These are phyloP conservation scores for Maniola jurtina DNA, from an alignment of 1,140 invertebrate genomes.

Conservation along the genomic window DNA sequence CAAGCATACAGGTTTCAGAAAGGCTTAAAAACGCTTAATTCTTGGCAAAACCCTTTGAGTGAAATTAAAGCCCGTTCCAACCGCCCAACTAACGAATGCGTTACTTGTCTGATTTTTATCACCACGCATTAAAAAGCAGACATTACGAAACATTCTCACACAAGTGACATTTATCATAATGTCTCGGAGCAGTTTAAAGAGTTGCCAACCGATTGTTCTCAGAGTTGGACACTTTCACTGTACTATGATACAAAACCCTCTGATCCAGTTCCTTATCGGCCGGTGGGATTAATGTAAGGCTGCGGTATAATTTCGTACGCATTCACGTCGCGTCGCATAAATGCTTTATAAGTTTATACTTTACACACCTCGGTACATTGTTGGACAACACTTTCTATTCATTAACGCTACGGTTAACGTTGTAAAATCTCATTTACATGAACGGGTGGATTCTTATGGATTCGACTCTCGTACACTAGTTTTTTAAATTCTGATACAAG, in stretches of 20 bases:
- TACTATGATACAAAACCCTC: constrained; percentile 53
- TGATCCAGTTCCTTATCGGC: constrained; percentile 57
- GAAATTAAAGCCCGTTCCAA: too few species aligned
- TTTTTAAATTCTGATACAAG: too few species aligned
- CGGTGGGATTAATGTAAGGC: constrained; percentile 46
- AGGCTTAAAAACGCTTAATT: not conserved
- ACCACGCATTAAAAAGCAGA: not conserved
- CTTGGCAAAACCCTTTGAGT: too few species aligned
- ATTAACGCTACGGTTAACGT: constrained; percentile 32
- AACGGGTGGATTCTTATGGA: constrained; percentile 4
- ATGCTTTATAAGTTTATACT: constrained; percentile 32
- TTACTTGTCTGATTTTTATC: constrained; percentile 1
- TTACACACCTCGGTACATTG: constrained; percentile 44
- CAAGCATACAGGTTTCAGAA: too few species aligned
- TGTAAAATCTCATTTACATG: constrained; percentile 38
- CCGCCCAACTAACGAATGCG: not conserved
- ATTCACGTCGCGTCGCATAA: constrained; percentile 51
- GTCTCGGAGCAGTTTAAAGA: constrained; percentile 35
- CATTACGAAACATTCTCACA: constrained; percentile 50
- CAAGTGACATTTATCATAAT: constrained; percentile 48
- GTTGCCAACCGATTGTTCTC: constrained; percentile 58
- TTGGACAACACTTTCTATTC: constrained; percentile 64
- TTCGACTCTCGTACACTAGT: too few species aligned
- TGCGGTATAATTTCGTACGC: constrained; percentile 44
- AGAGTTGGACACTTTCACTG: constrained; percentile 67